Conservation (phyloP, 2,888 invertebrate species). For the Mantis religiosa region DNA sequence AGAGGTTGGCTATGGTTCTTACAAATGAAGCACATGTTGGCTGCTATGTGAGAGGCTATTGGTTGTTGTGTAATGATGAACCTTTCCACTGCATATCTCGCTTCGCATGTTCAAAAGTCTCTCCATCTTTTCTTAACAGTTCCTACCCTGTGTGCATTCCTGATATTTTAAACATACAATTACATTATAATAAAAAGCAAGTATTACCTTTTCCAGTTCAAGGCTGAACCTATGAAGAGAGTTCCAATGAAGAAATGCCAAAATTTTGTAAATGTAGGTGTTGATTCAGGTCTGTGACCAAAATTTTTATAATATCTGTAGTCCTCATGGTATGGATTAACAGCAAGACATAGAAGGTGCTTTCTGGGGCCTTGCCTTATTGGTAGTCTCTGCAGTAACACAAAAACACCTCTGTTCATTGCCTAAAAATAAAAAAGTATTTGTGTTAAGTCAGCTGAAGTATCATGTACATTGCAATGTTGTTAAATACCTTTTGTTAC, state of each 20-base stretch:
- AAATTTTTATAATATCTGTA: slow-evolving; percentile 48
- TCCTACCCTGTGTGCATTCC: too few species aligned
- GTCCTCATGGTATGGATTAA: background rate
- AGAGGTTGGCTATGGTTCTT: too few species aligned
- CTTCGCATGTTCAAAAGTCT: too few species aligned
- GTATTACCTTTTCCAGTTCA: slow-evolving; percentile 51
- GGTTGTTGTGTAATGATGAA: too few species aligned
- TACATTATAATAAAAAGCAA: background rate
- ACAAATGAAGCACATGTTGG: too few species aligned
- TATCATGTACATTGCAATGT: too few species aligned
- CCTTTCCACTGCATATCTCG: too few species aligned
- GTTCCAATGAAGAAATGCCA: slow-evolving; percentile 45
- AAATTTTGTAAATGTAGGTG: slow-evolving; percentile 44
- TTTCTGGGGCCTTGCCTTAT: background rate
- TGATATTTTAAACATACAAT: too few species aligned
- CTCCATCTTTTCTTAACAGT: too few species aligned
- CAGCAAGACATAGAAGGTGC: background rate
- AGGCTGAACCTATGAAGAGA: slow-evolving; percentile 40
- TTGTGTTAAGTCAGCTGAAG: background rate
- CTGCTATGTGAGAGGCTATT: too few species aligned
- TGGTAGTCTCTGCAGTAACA: background rate
- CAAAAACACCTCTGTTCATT: background rate
- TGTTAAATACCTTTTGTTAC: too few species aligned
- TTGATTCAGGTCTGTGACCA: slow-evolving; percentile 49
- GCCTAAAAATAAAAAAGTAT: background rate